Conservation (phyloP, 2,888 invertebrate species). For the Apantesis nais region DNA sequence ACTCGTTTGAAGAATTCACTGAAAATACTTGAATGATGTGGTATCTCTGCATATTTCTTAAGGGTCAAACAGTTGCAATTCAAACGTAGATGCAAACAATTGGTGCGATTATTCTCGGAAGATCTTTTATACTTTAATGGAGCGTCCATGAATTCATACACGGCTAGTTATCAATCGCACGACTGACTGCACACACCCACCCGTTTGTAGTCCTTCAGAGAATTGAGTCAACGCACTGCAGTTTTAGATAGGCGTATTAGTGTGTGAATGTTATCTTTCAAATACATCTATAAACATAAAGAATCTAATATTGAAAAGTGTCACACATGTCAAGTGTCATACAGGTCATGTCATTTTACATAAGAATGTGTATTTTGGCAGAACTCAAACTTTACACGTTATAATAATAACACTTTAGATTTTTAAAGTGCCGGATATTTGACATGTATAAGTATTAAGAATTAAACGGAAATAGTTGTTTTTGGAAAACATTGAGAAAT, state of each 20-base stretch:
- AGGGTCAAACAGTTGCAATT: background rate
- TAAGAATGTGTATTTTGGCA: background rate
- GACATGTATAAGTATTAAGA: background rate
- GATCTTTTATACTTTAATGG: conserved; percentile 38
- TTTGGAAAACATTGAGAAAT: background rate
- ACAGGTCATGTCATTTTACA: no score
- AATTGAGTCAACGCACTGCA: conserved; percentile 13
- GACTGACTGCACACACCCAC: conserved; percentile 31
- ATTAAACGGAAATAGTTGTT: background rate
- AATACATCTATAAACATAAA: background rate
- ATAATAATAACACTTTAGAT: background rate
- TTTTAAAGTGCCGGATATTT: background rate
- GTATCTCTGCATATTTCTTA: background rate
- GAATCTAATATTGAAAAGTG: background rate
- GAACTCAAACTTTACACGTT: background rate
- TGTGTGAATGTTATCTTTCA: background rate
- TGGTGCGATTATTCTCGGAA: conserved; percentile 30
- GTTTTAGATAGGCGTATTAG: background rate
- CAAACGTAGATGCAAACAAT: conserved; percentile 26
- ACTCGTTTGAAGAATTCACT: background rate
- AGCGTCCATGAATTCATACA: conserved; percentile 39
- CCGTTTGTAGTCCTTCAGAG: conserved; percentile 20
- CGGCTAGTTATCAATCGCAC: conserved; percentile 28
- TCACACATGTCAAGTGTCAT: no score
- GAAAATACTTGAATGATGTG: background rate